These are phyloP conservation scores for Ptilodon capucinus DNA, from an alignment of 2,888 invertebrate species.

Conservation along the genomic window DNA sequence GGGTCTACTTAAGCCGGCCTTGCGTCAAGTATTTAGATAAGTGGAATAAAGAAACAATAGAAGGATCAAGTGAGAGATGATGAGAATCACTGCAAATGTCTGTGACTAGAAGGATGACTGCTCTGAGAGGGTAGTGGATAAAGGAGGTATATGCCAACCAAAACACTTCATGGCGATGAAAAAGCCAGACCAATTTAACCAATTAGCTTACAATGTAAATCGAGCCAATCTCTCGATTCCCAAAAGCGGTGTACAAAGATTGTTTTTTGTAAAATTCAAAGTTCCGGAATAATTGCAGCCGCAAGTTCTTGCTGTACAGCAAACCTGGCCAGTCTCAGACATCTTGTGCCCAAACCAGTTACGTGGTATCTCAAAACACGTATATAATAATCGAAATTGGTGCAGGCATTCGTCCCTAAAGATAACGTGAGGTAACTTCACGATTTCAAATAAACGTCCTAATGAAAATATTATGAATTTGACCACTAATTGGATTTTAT, in stretches of 20 bases:
- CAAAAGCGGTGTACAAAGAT: background rate
- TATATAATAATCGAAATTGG: constrained; percentile 14
- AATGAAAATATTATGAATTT: background rate
- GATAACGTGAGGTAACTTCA: background rate
- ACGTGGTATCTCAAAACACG: constrained; percentile 11
- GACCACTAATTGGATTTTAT: background rate
- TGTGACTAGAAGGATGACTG: too few species aligned
- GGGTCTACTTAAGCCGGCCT: too few species aligned
- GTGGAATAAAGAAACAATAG: too few species aligned
- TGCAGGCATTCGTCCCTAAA: constrained; percentile 1
- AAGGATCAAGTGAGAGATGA: too few species aligned
- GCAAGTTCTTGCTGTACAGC: background rate
- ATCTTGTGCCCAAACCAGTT: constrained; percentile 19
- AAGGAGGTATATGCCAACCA: too few species aligned
- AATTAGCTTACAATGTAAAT: background rate
- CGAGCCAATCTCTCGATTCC: background rate
- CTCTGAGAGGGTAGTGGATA: too few species aligned
- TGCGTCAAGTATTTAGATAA: too few species aligned
- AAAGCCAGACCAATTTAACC: too few species aligned
- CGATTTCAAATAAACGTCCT: constrained; percentile 2
- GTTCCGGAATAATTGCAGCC: constrained; percentile 1
- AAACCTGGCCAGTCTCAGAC: background rate
- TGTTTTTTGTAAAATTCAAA: background rate
- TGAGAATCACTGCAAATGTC: too few species aligned
- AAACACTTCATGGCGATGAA: too few species aligned